phyloP scores from a whole-genome alignment of 1,140 invertebrate species.

The Drosophila lacertosa region DNA sequence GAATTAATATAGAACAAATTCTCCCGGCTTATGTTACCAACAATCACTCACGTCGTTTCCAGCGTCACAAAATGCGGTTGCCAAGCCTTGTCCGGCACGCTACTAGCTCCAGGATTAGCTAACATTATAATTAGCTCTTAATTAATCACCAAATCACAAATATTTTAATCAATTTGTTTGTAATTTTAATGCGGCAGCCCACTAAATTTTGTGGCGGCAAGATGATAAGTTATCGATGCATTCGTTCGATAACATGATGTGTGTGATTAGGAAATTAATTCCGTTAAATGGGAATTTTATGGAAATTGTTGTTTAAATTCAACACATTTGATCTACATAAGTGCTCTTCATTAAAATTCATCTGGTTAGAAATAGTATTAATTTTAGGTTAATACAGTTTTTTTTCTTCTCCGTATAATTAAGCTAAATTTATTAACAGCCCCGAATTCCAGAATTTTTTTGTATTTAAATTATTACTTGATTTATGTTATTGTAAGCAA shows the following conservation, averaged over 20 bases:
- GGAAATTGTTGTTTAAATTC: neutral
- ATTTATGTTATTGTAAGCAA: neutral
- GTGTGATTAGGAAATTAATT: neutral
- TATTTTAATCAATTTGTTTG: neutral
- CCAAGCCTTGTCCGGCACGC: conserved; percentile 93
- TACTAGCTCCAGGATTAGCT: conserved; percentile 66
- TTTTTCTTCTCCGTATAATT: too few relatives aligned
- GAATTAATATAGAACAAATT: neutral
- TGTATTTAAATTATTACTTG: too few relatives aligned
- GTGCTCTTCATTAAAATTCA: too few relatives aligned
- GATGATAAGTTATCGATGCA: conserved; percentile 15
- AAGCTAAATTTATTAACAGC: too few relatives aligned
- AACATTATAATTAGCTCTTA: too few relatives aligned
- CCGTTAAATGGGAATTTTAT: neutral
- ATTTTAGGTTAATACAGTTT: too few relatives aligned
- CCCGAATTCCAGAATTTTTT: too few relatives aligned
- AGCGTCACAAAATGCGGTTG: conserved; percentile 92
- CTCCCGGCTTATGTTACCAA: neutral
- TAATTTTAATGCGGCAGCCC: neutral
- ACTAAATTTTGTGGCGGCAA: conserved; percentile 5
- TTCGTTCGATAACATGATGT: neutral
- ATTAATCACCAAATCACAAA: too few relatives aligned
- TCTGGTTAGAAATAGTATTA: too few relatives aligned
- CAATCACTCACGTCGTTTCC: conserved; percentile 90
- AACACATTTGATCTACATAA: too few relatives aligned